Evolutionary conservation across 2,797 vertebrate genomes (phyloP), one percentile per base, ranked within the genome.

Genomic region (Hydrophis major): DNA sequence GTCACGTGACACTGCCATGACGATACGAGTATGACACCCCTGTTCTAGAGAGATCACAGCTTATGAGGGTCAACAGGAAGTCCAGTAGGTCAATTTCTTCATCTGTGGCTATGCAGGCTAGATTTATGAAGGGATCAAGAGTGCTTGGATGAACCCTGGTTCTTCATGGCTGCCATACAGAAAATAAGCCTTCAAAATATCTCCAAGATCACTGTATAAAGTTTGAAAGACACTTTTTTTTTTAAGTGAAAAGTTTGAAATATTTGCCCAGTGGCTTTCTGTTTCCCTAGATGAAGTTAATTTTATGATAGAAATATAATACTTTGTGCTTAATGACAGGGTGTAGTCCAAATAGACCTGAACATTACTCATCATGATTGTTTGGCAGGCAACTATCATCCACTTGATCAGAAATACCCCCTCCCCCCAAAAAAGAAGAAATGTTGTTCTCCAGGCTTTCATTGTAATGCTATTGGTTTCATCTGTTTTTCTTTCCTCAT

Each of bases 401-500:
- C 6, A 28, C 37, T 93, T 37, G 14, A 88, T 18, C 13, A 88
- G 42, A 78, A 90, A 91, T 91, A 55, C 5, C 50, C 50, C 50
- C 6, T 53, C 1, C 50, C 50, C 50, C 50, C 8, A 1, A 53
- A 53, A 53, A 53, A 61, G 4, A 50, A 50, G 16, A 37, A n/a
- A 47, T 60, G 60, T 87, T 10, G n/a, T 11, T 25, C 8, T 93
- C 22, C 18, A n/a, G 57, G 11, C 16, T 42, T 88, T 28, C 2
- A 74, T 69, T 60, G 6, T 16, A 69, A 20, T 69, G 7, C 50
- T 55, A 12, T 25, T 27, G 37, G 89, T 78, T 27, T n/a, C 14
- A 18, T 2, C 1, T 0, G 13, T 12, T 37, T 0, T 2, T 1
- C 60, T 22, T 1, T n/a, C 27, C 89, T 53, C 53, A 37, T 8